Percentiles rank a stretch among this genome's conserved stretches.
phyloP scores from a whole-genome alignment of 2,888 invertebrate species.

The Agriopis leucophaearia region DNA sequence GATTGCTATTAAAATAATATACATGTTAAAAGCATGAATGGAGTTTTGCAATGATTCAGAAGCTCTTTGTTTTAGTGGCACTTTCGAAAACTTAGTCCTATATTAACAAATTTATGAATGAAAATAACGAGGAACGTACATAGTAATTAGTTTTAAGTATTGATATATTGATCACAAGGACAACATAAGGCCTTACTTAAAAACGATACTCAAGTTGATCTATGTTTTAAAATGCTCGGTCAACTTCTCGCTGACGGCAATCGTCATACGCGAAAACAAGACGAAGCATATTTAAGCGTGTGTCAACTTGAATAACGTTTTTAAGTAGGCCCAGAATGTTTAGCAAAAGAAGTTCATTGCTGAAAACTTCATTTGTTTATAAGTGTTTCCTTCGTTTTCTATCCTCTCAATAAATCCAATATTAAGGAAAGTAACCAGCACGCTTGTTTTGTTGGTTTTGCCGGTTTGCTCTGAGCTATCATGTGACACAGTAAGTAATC shows the following conservation, averaged over 20 bases:
- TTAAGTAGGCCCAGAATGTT: too few relatives aligned
- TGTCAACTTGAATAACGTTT: too few relatives aligned
- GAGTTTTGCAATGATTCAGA: constrained; percentile 25
- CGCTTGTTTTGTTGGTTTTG: constrained; percentile 18
- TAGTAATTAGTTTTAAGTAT: not conserved
- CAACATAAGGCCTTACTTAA: too few relatives aligned
- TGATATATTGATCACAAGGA: not conserved
- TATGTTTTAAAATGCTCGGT: too few relatives aligned
- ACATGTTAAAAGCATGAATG: constrained; percentile 53
- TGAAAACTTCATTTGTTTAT: not conserved
- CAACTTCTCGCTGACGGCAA: too few relatives aligned
- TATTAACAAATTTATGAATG: not conserved
- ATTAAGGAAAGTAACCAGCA: constrained; percentile 14
- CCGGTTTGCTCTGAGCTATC: constrained; percentile 1
- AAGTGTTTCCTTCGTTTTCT: constrained; percentile 10
- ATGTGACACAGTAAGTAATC: not conserved
- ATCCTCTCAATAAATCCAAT: constrained; percentile 12
- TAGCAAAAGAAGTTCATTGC: not conserved
- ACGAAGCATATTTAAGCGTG: too few relatives aligned
- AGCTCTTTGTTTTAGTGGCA: constrained; percentile 22
- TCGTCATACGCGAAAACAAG: too few relatives aligned
- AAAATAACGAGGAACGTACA: not conserved
- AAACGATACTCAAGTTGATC: too few relatives aligned
- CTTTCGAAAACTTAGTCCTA: not conserved
- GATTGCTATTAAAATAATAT: constrained; percentile 58